Base-by-base conservation (phyloP, 2,113 vertebrate species). In the Zingel zingel region DNA sequence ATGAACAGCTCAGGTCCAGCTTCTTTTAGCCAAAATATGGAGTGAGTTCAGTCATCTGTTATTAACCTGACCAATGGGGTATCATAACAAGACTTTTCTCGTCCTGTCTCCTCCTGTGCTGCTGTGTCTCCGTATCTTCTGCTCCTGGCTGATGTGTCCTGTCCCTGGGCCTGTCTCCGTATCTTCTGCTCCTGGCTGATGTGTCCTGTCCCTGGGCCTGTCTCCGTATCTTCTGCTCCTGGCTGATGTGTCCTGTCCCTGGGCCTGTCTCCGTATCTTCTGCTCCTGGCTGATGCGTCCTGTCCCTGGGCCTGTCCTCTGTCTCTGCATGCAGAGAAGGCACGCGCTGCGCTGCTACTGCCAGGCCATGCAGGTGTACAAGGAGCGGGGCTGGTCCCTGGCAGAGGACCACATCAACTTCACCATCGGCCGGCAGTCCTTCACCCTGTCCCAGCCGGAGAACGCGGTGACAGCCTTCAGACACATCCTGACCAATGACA, bases 401-500 rank as follows among this genome's bases (percentile, higher is more conserved):
- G 98, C 98, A 21, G 98, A 99, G 85, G 98, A 99, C 89, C 98
- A 99, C 68, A 99, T 99, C 88, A 99, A 99, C 93, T 99, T 99
- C 90, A 99, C 98, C 23, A 98, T 99, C 12, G 98, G 98, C 0
- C 97, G 98, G 1, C 98, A 99, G 92, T 99, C 98, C 27, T 99
- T 97, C 63, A 99, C 98, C 0, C 96, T 99, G 45, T 92, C 93
- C 11, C 97, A 99, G 69, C 91, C 96, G 15, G 98, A 99, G 62
- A 97, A 96, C 15, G 98, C 98, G 0, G 96, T 98, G 12, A 95
- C 94, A 27, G 98, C 98, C 61, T 99, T 99, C 89, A 95, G 96
- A 73, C 97, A 99, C 91, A 98, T 99, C 93, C 93, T 99, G 86
- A 96, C 97, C 91, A 98, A 98, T 61, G 98, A 99, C 82, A 99